These are phyloP conservation scores for Philereme vetulata DNA, from an alignment of 2,888 invertebrate genomes.

Conservation along the genomic window DNA sequence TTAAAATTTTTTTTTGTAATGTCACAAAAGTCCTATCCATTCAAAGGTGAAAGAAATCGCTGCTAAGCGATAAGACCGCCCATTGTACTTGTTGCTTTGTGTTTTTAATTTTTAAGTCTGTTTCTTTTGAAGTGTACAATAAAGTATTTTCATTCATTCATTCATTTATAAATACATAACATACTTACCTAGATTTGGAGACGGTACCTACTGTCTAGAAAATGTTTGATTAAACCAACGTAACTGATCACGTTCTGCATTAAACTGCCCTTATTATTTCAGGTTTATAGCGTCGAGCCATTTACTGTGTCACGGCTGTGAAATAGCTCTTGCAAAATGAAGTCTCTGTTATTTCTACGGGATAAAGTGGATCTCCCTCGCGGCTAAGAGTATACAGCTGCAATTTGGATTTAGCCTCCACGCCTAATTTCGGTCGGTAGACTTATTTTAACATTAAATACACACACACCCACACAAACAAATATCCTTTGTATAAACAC, in stretches of 20 bases:
- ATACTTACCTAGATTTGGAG: too few species aligned
- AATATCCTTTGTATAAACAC: conserved; percentile 81
- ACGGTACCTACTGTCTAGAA: too few species aligned
- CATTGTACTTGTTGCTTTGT: too few species aligned
- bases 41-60: too few species aligned
- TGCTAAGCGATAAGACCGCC: too few species aligned
- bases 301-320: conserved; percentile 9
- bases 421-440: conserved; percentile 80
- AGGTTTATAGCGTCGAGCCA: neutral
- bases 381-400: conserved; percentile 69
- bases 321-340: conserved; percentile 27
- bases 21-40: too few species aligned
- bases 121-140: too few species aligned
- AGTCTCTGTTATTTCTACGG: conserved; percentile 28
- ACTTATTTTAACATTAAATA: conserved; percentile 83
- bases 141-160: too few species aligned
- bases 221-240: too few species aligned
- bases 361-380: conserved; percentile 27
- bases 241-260: neutral
- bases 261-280: conserved; percentile 10
- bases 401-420: conserved; percentile 78
- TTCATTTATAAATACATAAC: too few species aligned
- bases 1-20: too few species aligned
- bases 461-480: conserved; percentile 73
- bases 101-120: too few species aligned